Evolutionary conservation across 2,797 vertebrate species (phyloP).

Genomic region (Cetoscarus ocellatus): DNA sequence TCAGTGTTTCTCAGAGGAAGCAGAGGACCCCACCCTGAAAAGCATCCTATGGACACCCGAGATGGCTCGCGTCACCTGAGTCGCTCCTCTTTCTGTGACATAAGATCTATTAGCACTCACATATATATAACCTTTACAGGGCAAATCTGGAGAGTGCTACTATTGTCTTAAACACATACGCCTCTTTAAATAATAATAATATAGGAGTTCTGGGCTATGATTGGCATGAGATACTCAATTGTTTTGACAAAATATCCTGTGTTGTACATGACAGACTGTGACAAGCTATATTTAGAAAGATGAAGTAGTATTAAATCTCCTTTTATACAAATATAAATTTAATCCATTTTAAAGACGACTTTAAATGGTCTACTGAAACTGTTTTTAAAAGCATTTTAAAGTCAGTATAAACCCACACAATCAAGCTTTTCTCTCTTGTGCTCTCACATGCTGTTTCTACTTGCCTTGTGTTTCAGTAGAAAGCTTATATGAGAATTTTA

Average conservation of each 20-base stretch:
- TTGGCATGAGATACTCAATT: background rate
- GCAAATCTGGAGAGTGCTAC: slow-evolving; percentile 2
- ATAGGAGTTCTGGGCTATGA: background rate
- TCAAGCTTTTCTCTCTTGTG: background rate
- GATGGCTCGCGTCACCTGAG: slow-evolving; percentile 58
- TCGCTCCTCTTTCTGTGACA: slow-evolving; percentile 62
- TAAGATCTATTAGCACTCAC: slow-evolving; percentile 53
- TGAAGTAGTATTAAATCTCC: too few relatives aligned
- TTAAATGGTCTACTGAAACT: too few relatives aligned
- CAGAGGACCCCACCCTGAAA: slow-evolving; percentile 71
- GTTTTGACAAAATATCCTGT: background rate
- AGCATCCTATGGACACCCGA: slow-evolving; percentile 65
- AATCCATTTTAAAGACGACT: too few relatives aligned
- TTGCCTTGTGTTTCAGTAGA: too few relatives aligned
- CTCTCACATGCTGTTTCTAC: background rate
- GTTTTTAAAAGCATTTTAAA: too few relatives aligned
- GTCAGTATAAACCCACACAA: too few relatives aligned
- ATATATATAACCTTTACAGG: slow-evolving; percentile 8
- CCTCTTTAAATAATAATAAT: slow-evolving; percentile 2
- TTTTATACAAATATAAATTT: too few relatives aligned
- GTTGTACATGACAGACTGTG: background rate
- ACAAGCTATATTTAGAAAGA: too few relatives aligned
- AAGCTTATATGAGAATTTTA: too few relatives aligned
- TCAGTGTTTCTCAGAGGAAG: slow-evolving; percentile 66
- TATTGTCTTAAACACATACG: slow-evolving; percentile 2